Evolutionary conservation across 2,888 invertebrate species (phyloP).

Genomic region (Rhyacophila evoluta): DNA sequence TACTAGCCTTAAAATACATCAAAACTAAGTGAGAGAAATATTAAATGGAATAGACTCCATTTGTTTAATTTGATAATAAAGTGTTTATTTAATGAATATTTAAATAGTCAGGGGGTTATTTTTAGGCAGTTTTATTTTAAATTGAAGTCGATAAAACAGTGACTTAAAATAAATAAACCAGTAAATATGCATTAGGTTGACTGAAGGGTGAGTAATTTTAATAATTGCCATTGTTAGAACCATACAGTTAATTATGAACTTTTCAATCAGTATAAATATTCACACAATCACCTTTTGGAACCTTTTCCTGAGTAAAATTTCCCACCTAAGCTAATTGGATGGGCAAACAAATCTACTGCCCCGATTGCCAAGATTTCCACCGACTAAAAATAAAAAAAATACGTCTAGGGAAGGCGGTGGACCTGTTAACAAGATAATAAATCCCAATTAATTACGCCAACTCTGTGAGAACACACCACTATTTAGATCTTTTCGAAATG

Average conservation of each 20-base stretch:
- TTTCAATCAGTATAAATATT: conserved; percentile 16
- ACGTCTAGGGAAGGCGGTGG: not conserved
- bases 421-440: conserved; percentile 44
- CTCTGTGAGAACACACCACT: not conserved
- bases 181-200: no score
- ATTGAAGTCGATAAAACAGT: no score
- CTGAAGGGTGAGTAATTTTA: no score
- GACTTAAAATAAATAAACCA: no score
- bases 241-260: not conserved
- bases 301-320: not conserved
- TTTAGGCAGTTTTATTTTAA: no score
- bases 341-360: conserved; percentile 2
- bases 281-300: not conserved
- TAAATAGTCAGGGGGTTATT: no score
- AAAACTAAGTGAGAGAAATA: no score
- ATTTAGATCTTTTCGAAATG: not conserved
- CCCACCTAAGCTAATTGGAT: conserved; percentile 1
- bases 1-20: no score
- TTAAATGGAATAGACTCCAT: no score
- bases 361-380: not conserved
- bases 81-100: no score
- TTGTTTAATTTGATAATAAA: no score
- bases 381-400: conserved; percentile 13
- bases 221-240: no score
- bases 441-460: conserved; percentile 50